Evolutionary conservation across 2,113 vertebrate species (phyloP), one percentile per base, ranked within the genome.

Genomic region (Arizona elegans): DNA sequence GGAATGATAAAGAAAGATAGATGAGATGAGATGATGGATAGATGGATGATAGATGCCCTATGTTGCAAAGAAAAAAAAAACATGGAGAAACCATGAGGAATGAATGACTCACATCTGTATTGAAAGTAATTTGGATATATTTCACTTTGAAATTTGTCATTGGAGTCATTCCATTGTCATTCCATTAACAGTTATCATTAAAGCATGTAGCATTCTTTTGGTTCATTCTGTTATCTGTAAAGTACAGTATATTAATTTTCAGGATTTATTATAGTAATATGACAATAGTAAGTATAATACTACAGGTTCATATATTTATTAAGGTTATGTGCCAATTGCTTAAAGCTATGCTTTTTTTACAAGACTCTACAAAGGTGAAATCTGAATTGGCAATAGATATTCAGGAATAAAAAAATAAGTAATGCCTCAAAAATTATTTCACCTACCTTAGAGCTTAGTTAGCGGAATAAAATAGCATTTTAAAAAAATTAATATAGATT

Each of bases 171-270:
- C 62, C 62, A 12, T n/a, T 93, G 96, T 95, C 93, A 93, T 96
- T 96, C 95, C 94, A 97, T 97, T 96, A 96, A 90, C 92, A 96
- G 94, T 96, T 95, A 96, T 96, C 97, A 96, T 97, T 95, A 96
- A 98, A 96, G 96, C 92, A 93, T 95, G 8, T 92, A 91, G 95
- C 93, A 95, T 95, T 96, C 87, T 86, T 96, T 96, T 96, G 93
- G 96, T 97, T 96, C 94, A 95, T 97, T 96, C 91, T 95, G 96
- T 95, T 96, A 96, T 96, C 96, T 96, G 96, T 96, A 97, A 96
- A 96, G 97, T 97, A 95, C 93, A 96, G 94, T 97, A 97, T 97
- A 98, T 97, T 96, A 97, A 97, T 97, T 97, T 97, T 97, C 97
- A 97, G 97, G 96, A 97, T 98, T 97, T 97, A 95, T 97, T 96